Evolutionary conservation across 2,888 invertebrate species (phyloP), one percentile per base, ranked within the genome.

Genomic region (Notodonta ziczac): DNA sequence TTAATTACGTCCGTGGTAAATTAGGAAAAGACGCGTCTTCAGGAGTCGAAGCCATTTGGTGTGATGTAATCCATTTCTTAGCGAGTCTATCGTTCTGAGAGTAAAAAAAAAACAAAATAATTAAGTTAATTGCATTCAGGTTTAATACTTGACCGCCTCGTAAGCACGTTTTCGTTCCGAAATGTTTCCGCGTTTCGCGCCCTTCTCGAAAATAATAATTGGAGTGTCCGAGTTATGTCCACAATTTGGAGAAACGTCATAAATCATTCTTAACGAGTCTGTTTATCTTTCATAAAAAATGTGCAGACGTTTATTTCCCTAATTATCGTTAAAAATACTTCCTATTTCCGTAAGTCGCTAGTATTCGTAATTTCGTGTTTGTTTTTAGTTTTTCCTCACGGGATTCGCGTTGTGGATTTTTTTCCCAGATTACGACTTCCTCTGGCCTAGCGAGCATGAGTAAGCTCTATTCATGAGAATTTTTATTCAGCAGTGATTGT

Each of bases 131-230:
- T 24, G 35, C 48, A 12, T 57, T 32, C 62, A 48, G 10, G 14
- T 61, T 59, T 62, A 69, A 59, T 69, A 66, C 62, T 72, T 66
- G 65, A 73, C 72, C 70, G 70, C 77, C 81, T 76, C 80, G 76
- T 73, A 71, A 74, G 74, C 78, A 79, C 77, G 75, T 54, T 79
- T 79, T 77, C 73, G 66, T 75, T 78, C 63, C 67, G 67, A 76
- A 82, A 80, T 71, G 70, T 76, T 77, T 74, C 73, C 76, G 70
- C 78, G 76, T 72, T 69, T 76, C 72, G 60, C 59, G 67, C 60
- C 71, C 73, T 74, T 82, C 83, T 85, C 79, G 68, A 84, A 81
- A 83, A 85, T 87, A 88, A 89, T 89, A 88, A 89, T 89, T 90
- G 85, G 83, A 87, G 85, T 80, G 81, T 71, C 74, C 75, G 74